Evolutionary conservation across 2,888 invertebrate species (phyloP).

Genomic region (Gisinianus flammeolus): DNA sequence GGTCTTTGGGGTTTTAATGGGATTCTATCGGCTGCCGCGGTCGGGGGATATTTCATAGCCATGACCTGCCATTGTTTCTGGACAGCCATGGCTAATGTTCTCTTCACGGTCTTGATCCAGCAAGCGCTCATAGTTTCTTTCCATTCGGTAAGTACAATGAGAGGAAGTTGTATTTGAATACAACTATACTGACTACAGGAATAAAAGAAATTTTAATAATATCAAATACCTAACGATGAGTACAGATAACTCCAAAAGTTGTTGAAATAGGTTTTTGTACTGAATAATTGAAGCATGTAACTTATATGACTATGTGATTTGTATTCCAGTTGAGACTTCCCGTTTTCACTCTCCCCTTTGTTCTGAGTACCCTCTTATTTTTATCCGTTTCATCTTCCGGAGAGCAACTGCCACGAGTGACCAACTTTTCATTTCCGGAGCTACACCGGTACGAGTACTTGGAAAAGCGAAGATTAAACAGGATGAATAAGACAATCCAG

Average conservation of each 20-base stretch:
- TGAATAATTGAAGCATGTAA: too few relatives aligned
- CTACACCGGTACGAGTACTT: slow-evolving; percentile 60
- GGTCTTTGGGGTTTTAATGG: slow-evolving; percentile 65
- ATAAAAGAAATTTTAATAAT: background rate
- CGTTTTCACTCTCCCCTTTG: slow-evolving; percentile 62
- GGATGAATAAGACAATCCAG: slow-evolving; percentile 20
- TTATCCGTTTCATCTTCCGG: slow-evolving; percentile 60
- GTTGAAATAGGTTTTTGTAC: too few relatives aligned
- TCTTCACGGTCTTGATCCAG: slow-evolving; percentile 62
- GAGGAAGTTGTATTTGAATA: too few relatives aligned
- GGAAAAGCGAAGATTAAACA: slow-evolving; percentile 29
- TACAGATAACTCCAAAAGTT: too few relatives aligned
- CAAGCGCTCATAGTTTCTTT: slow-evolving; percentile 60
- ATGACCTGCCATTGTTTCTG: slow-evolving; percentile 60
- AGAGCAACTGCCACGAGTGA: slow-evolving; percentile 59
- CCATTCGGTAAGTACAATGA: slow-evolving; percentile 59
- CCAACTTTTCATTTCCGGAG: slow-evolving; percentile 61
- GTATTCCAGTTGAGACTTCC: slow-evolving; percentile 60
- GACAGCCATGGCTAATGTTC: slow-evolving; percentile 61
- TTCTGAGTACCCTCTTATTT: slow-evolving; percentile 61
- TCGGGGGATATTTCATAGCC: slow-evolving; percentile 63
- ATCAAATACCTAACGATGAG: too few relatives aligned
- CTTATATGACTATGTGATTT: background rate
- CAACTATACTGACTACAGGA: too few relatives aligned
- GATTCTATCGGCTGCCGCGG: slow-evolving; percentile 62